These are phyloP conservation scores for Helostoma temminkii DNA, from an alignment of 2,797 vertebrate genomes.

Conservation along the genomic window DNA sequence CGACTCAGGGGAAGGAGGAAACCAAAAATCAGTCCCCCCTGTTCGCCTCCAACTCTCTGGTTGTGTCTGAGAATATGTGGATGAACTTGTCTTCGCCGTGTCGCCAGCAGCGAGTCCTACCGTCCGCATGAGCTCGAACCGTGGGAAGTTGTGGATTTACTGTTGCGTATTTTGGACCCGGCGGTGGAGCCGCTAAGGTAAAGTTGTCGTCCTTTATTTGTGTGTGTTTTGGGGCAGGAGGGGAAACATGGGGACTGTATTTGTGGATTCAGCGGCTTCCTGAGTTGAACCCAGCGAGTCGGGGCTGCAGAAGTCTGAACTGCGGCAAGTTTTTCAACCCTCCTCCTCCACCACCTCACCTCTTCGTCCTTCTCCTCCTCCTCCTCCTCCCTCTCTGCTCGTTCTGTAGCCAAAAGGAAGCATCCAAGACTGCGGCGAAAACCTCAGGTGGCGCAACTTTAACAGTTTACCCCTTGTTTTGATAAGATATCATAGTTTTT, in stretches of 20 bases:
- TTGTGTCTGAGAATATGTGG: constrained; percentile 57
- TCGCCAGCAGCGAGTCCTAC: constrained; percentile 55
- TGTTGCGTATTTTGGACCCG: constrained; percentile 25
- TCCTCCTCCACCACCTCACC: constrained; percentile 43
- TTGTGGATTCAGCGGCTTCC: constrained; percentile 47
- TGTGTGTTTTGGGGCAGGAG: background rate
- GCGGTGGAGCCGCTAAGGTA: constrained; percentile 63
- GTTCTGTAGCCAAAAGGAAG: constrained; percentile 66
- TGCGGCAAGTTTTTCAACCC: constrained; percentile 83
- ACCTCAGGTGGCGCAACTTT: constrained; percentile 64
- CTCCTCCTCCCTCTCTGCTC: constrained; percentile 42
- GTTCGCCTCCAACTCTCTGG: constrained; percentile 39
- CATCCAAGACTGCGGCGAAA: constrained; percentile 71
- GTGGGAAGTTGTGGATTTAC: constrained; percentile 74
- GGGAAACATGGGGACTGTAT: background rate
- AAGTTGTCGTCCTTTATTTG: constrained; percentile 14
- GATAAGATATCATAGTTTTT: background rate
- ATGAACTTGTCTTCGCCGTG: constrained; percentile 72
- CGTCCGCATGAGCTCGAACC: constrained; percentile 58
- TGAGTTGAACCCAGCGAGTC: constrained; percentile 57
- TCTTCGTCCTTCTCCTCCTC: constrained; percentile 8
- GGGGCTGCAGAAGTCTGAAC: constrained; percentile 80
- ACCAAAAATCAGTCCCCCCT: constrained; percentile 12
- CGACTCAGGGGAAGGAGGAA: constrained; percentile 24
- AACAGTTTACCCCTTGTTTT: background rate